phyloP scores from a whole-genome alignment of 2,113 vertebrate species.

The Oophaga pumilio region DNA sequence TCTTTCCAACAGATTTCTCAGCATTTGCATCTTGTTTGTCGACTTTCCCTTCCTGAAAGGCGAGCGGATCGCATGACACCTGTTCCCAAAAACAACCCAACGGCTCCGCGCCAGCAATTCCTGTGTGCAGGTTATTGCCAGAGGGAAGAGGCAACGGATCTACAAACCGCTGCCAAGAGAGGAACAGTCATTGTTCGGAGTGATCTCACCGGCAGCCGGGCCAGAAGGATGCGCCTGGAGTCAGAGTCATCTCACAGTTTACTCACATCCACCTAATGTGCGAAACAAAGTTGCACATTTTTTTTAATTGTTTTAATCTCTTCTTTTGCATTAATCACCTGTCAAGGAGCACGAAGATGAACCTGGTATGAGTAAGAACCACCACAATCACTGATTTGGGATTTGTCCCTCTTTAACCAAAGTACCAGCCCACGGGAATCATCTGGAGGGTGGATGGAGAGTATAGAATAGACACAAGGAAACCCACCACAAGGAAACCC shows the following conservation, averaged over 20 bases:
- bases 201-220: conserved; percentile 40
- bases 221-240: conserved; percentile 2
- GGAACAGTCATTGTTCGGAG: background rate
- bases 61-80: conserved; percentile 35
- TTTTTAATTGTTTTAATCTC: background rate
- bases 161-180: conserved; percentile 6
- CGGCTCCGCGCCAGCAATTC: conserved; percentile 37
- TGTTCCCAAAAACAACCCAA: conserved; percentile 34
- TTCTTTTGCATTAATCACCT: background rate
- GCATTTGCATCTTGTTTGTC: conserved; percentile 17
- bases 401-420: no score
- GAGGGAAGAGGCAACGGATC: conserved; percentile 49
- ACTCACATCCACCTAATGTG: background rate
- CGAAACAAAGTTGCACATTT: background rate
- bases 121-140: conserved; percentile 40
- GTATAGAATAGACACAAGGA: no score
- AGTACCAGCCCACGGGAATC: no score
- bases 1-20: conserved; percentile 20
- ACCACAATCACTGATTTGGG: no score
- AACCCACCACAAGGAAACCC: no score
- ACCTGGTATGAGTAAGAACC: no score
- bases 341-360: background rate
- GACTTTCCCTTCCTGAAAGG: conserved; percentile 30
- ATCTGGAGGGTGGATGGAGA: no score
- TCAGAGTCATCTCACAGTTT: background rate